Evolutionary conservation across 2,797 vertebrate species (phyloP).

Genomic region (Strix occidentalis): DNA sequence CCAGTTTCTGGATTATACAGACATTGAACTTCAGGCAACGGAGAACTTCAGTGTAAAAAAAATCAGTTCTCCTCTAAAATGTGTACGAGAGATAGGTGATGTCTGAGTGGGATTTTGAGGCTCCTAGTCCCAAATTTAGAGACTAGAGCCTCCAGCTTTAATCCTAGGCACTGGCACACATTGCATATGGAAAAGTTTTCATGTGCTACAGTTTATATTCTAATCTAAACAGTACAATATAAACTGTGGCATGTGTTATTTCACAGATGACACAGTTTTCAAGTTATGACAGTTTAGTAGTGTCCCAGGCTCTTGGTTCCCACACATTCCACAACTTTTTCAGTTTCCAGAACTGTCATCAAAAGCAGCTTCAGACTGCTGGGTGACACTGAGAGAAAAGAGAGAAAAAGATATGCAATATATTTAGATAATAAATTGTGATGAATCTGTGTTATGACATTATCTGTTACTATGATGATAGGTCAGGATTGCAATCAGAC

Average conservation of each 20-base stretch:
- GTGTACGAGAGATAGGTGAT: not conserved
- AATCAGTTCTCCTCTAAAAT: not conserved
- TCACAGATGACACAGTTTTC: constrained; percentile 53
- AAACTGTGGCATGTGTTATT: constrained; percentile 50
- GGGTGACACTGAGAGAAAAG: constrained; percentile 16
- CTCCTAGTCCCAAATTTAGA: not conserved
- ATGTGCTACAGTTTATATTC: constrained; percentile 54
- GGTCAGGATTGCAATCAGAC: not conserved
- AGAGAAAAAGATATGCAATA: not conserved
- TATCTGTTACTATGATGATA: constrained; percentile 36
- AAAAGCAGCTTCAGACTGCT: constrained; percentile 6
- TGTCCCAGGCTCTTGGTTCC: constrained; percentile 36
- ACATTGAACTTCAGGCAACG: not conserved
- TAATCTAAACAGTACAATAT: constrained; percentile 58
- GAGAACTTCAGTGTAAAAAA: not conserved
- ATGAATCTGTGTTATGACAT: constrained; percentile 47
- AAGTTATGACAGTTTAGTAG: constrained; percentile 33
- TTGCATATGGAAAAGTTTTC: constrained; percentile 28
- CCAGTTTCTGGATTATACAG: not conserved
- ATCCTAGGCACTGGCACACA: not conserved
- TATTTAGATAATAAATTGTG: constrained; percentile 48
- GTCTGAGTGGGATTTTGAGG: not conserved
- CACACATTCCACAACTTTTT: constrained; percentile 32
- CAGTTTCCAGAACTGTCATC: constrained; percentile 28
- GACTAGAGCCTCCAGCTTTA: not conserved